Evolutionary conservation across 1,140 invertebrate species (phyloP), one percentile per base, ranked within the genome.

Genomic region (Anastatus disparis): DNA sequence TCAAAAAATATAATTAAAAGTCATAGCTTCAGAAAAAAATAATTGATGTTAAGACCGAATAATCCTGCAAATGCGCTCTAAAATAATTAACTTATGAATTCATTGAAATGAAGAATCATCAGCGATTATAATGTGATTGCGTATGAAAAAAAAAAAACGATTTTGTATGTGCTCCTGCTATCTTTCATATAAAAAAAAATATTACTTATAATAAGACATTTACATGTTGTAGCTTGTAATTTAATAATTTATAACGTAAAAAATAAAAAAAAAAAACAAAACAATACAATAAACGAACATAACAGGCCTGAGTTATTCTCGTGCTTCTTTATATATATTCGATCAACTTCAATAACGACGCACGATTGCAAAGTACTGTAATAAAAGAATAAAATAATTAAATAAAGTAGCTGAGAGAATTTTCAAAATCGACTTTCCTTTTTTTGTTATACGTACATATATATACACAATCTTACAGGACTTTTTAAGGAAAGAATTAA

Each of bases 241-340:
- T 68, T 67, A 13, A 50, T 50, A 50, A 68, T 58, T 59, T 52
- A 62, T n/a, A n/a, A n/a, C n/a, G n/a, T n/a, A n/a, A n/a, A n/a
- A n/a, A n/a, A n/a, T n/a, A n/a, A n/a, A n/a, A n/a, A 55, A 44
- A 20, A 61, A 29, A 50, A 22, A 17, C 46, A 46, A 22, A 3
- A 15, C 24, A 59, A 66, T 52, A 69, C 38, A 17, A 63, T 38
- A 62, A 70, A 70, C 50, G 48, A 46, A 70, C n/a, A 31, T 62
- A 53, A 35, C 38, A 42, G 67, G 38, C 58, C 50, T 67, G n/a
- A 55, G 20, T 31, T n/a, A 63, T 52, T 69, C 20, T 61, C 55
- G 42, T 59, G 35, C 20, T 61, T 58, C n/a, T n/a, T 6, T 35
- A 35, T 6, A 6, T 42, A 40, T 48, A 56, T 48, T 58, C 53